Base-by-base conservation (phyloP, 2,888 invertebrate genomes). In the Tholera decimalis region DNA sequence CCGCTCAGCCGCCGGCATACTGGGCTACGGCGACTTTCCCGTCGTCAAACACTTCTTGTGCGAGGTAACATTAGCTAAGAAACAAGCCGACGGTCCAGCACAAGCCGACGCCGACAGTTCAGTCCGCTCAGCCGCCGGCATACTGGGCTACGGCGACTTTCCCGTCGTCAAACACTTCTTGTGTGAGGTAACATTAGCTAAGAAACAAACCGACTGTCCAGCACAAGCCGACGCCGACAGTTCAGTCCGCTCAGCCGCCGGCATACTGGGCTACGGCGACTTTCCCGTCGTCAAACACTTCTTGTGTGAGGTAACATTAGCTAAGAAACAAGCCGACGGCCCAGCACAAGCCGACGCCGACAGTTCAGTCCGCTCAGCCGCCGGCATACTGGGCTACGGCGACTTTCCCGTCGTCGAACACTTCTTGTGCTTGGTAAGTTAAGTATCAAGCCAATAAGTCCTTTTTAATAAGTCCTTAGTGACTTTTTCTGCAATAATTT, bases 201-300 rank as follows among this genome's bases (percentile, higher is more conserved):
- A 18, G 6, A n/a, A 37, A n/a, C n/a, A 37, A 6, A 88, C 89
- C 0, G 90, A 90, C 11, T 83, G 83, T 5, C 84, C 88, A 77
- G 83, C 80, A 57, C 80, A 81, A 13, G 74, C 77, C 0, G 77
- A n/a, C n/a, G 15, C 0, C n/a, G 3, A 37, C 13, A 37, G 13
- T 1, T 13, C 24, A 3, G 15, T 79, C 1, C 59, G 89, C 0
- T 85, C 89, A 0, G 88, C 89, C 28, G 85, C 89, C 1, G 89
- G 90, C 0, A 92, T 94, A 4, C 85, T 93, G 2, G 93, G 93
- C 0, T 94, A 95, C 41, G 95, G 94, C 0, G 93, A 92, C 43
- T 96, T 96, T 55, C 95, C 96, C 0, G 95, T 96, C 0, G 95
- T 93, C 46, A 96, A 95, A 68, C 95, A 96, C 67, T 96, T 95